Evolutionary conservation across 2,888 invertebrate species (phyloP), one percentile per base, ranked within the genome.

Genomic region (Petrolisthes cinctipes): DNA sequence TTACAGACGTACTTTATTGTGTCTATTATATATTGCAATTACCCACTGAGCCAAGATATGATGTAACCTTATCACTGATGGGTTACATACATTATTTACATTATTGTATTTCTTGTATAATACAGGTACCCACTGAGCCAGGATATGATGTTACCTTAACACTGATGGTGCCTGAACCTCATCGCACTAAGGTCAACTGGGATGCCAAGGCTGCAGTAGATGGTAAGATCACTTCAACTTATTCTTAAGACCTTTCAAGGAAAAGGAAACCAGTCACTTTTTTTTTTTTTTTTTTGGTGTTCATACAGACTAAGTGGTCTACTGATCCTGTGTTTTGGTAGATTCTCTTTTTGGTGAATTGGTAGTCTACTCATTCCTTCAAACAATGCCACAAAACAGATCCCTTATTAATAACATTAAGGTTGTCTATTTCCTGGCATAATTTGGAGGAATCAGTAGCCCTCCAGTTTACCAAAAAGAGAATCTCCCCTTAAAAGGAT

Each of bases 71-170:
- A 81, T 97, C 97, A 0, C 94, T 97, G 56, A 95, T 97, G 4
- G 96, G 97, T 92, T 97, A 98, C 0, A 95, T 95, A 89, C 98
- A 98, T 0, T 2, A 37, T 37, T 37, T 37, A 37, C 37, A 37
- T 37, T 37, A 37, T 37, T 37, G 37, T 37, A 37, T 37, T 51
- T n/a, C 23, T 37, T 20, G 53, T 75, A 7, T 53, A 11, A 54
- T 83, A 5, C 85, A 90, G 90, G 88, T 90, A 37, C 89, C 89
- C n/a, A 90, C 89, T 66, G 90, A 90, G 75, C 91, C 94, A 0
- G 95, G 95, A 51, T 96, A 96, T 92, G 96, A 97, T 92, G 93
- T 98, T 61, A 94, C 97, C 20, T 94, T 98, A 81, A 97, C 97
- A 0, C 94, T 97, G 56, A 95, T 97, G 4, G 96, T 97, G 92